Evolutionary conservation across 2,888 invertebrate species (phyloP), one percentile per base, ranked within the genome.

Genomic region (Aleiodes leptofemur): DNA sequence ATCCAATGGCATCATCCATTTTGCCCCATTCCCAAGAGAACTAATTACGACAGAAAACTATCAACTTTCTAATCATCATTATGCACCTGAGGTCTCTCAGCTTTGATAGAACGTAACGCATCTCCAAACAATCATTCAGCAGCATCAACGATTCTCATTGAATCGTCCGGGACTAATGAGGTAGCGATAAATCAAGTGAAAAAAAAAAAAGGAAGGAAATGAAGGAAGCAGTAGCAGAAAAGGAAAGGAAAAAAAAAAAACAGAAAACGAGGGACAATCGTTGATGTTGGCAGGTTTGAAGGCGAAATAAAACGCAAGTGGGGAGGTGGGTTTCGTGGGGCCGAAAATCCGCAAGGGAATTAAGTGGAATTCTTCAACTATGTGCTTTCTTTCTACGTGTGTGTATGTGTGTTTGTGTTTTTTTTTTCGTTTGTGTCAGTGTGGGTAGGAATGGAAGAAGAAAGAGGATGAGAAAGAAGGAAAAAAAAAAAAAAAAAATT

Each of bases 181-280:
- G 80, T 79, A 81, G 64, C 83, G 82, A 87, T 86, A 85, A 86
- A 87, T 86, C 86, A 86, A 86, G 61, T 59, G 69, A 71, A 69
- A 69, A 76, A 38, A 71, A 70, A 74, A 77, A 74, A 72, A 69
- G 73, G 29, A 61, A 69, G 71, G 69, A 72, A 69, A 74, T 64
- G 72, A 74, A 76, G 56, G 68, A 53, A 74, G 51, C 50, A 14
- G 66, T 38, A n/a, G 48, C 48, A 29, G 14, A 6, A 51, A 13
- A 61, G 38, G 3, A 16, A 53, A 13, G 50, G 38, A 1, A 16
- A 34, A 23, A 55, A 48, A 64, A 64, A 64, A 48, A 55, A 55
- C 16, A 66, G 11, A 43, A 31, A 64, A n/a, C 64, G 64, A 59
- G 59, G 59, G 64, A 64, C 64, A 64, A 64, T 64, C 64, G 64